Evolutionary conservation across 2,797 vertebrate genomes (phyloP), one percentile per base, ranked within the genome.

Genomic region (Lates japonicus): DNA sequence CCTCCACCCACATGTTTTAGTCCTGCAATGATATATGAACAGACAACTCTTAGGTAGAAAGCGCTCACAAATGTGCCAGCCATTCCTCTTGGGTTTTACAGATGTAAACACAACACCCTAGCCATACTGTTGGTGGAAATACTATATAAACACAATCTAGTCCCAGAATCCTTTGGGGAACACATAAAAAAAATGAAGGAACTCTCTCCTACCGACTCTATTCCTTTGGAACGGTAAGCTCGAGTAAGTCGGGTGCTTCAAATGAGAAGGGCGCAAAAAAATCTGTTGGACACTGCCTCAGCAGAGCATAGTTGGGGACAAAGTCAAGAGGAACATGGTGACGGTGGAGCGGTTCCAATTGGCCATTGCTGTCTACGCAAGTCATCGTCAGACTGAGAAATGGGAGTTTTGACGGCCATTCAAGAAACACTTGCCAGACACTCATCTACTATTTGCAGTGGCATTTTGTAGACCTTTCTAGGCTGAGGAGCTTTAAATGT

Each of bases 1-100:
- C 88, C 84, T 91, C 82, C 86, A 55, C 90, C 90, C 86, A 85
- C 88, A 83, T 87, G 78, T 86, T 93, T 89, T 80, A 81, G 70
- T 57, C 49, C 63, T 48, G 69, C 66, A 29, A 19, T 92, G 90
- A 94, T 83, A 71, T 85, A 93, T 89, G 84, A 90, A 77, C 54
- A 52, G 75, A 78, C 73, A 65, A 59, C 49, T 66, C 44, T 51
- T 62, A 39, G 72, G 37, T 67, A 61, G 66, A 80, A 57, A 72
- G 77, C 61, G 54, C 77, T 86, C 52, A 31, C 44, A 78, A 69
- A 82, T 64, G 68, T 86, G 62, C 63, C 70, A 55, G 48, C 67
- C 66, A 7, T 74, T 80, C 65, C 81, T 71, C 64, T 70, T 16
- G 62, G 60, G 65, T 44, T 29, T 69, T 81, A 16, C 61, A 65